Evolutionary conservation across 2,888 invertebrate species (phyloP), one percentile per base, ranked within the genome.

Genomic region (Agrotis puta): DNA sequence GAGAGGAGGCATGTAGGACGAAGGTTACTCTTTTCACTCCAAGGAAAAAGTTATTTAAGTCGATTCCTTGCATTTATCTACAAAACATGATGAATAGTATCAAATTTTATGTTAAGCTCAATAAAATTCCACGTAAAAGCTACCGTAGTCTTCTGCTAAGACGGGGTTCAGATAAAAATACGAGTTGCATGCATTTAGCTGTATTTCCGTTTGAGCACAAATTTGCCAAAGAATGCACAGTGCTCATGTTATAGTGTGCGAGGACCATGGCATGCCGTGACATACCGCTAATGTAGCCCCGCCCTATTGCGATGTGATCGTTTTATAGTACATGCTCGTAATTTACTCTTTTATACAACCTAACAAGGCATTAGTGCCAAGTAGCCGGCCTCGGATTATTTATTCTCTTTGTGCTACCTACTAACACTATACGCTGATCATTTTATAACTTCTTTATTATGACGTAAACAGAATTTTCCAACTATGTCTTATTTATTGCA

Each of bases 331-430:
- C 58, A 27, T 51, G 59, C 33, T 47, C 18, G 53, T 77, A 72
- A 77, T 77, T 27, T 57, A 62, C 61, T 50, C 56, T 67, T 77
- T 51, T 72, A 47, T 27, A 62, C 45, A 14, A 43, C 20, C 68
- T 73, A 77, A 81, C 54, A 59, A 65, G 64, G 78, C 53, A 68
- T 81, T 73, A 79, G 54, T 54, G 57, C 18, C 45, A 77, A 72
- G 72, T 65, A 48, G 62, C 48, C 50, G 68, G 45, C 73, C 73
- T 81, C 53, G 67, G 47, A 62, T 45, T 77, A 64, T 65, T 64
- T 48, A 62, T 58, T 47, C 62, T 53, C 64, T 54, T 58, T 65
- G 43, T 64, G 18, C 13, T 43, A 24, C 45, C 13, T 43, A 24
- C 45, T 54, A 48, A 65, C 48, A 48, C 53, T 39, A 9, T n/a